Evolutionary conservation across 2,797 vertebrate genomes (phyloP), one percentile per base, ranked within the genome.

Genomic region (Glyptemys insculpta): DNA sequence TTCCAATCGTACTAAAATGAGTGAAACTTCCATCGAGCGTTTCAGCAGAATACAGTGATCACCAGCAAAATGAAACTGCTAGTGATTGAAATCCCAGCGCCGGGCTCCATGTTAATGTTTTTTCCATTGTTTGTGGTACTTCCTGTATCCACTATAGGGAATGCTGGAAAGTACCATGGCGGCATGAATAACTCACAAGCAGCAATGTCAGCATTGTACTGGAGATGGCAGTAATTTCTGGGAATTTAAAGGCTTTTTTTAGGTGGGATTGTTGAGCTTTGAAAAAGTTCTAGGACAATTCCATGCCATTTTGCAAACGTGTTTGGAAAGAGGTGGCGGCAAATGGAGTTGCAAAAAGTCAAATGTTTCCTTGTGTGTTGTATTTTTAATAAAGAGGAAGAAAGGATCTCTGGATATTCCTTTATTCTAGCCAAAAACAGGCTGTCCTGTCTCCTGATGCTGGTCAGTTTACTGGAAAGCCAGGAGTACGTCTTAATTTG

Each of bases 381-480:
- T 94, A 44, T 93, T 88, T 95, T 95, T 89, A 95, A 87, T 90
- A 90, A 96, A 88, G 19, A 86, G 23, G 52, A 95, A 92, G 90
- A 94, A 91, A 95, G 91, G 4, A 81, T 93, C 85, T 68, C 68
- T 95, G 31, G 79, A 19, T 87, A 65, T 86, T 92, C 83, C 54
- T 89, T 91, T 62, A 81, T 85, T 62, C 81, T 41, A 81, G 53
- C 57, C 47, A 84, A 90, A 90, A 82, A 21, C 83, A 90, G 68
- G 79, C 6, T 79, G 9, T 86, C 93, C 19, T 6, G 23, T 89
- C 87, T 74, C 84, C 94, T 87, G 12, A 52, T 81, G 86, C 56
- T 87, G 89, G 80, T 83, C 10, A 88, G 83, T 91, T 62, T 93
- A 44, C 72, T 27, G 37, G 68, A 44, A 11, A 81, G 72, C 34